Percentiles rank a stretch among this genome's conserved stretches.
Conservation (phyloP, 1,140 invertebrate genomes). For the Pseudoatta argentina region DNA sequence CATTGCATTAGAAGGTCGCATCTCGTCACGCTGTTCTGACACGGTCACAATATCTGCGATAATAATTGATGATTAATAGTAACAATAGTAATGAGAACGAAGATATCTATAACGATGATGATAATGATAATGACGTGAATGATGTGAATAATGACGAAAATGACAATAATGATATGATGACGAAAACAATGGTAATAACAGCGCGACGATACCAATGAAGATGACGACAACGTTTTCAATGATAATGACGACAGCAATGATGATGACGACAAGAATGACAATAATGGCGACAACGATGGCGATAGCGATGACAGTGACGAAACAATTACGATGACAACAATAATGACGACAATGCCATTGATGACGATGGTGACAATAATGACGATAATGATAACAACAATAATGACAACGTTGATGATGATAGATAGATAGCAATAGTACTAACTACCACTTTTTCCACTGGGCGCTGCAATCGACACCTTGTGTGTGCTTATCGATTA, state of each 20-base stretch:
- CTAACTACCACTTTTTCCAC: slow-evolving; percentile 73
- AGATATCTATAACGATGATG: not conserved
- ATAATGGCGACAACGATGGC: not conserved
- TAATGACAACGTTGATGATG: not conserved
- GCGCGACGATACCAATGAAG: not conserved
- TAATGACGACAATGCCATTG: no score
- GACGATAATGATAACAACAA: slow-evolving; percentile 28
- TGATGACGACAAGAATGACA: not conserved
- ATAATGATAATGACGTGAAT: not conserved
- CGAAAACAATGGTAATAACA: not conserved
- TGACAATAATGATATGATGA: not conserved
- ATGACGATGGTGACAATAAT: slow-evolving; percentile 4
- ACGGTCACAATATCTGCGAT: not conserved
- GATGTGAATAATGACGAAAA: not conserved
- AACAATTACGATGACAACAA: not conserved
- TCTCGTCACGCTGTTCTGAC: slow-evolving; percentile 31
- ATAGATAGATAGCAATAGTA: slow-evolving; percentile 58
- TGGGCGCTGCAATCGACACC: slow-evolving; percentile 72
- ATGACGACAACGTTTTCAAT: not conserved
- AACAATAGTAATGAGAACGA: slow-evolving; percentile 21
- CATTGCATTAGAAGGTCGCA: slow-evolving; percentile 43
- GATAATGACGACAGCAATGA: not conserved
- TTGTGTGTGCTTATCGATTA: slow-evolving; percentile 71
- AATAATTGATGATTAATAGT: slow-evolving; percentile 39
- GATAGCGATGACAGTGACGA: not conserved